Base-by-base conservation (phyloP, 23 tunicate species). In the Trididemnum clinides region DNA sequence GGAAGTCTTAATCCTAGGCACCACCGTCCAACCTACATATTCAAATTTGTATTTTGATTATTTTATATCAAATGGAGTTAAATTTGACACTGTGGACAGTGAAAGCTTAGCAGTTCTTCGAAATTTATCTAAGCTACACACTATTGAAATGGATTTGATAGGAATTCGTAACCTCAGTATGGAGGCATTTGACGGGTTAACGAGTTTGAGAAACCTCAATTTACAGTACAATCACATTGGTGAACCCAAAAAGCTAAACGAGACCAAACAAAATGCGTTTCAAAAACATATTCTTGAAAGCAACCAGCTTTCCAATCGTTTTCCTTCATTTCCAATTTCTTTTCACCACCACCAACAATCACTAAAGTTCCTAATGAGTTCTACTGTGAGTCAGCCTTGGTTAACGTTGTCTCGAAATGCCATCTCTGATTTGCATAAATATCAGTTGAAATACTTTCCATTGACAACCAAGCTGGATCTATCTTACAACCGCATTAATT, bases 401-500 rank as follows among this genome's bases (percentile, higher is more conserved):
- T n/a, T n/a, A n/a, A n/a, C 12, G 10, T 15, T 44, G 54, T 59
- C 66, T 28, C 3, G 5, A 28, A 59, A 59, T 59, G 21, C 66
- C 20, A 59, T 59, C 3, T 19, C 66, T 4, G 66, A 59, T 59
- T 59, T 66, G 37, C 10, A 66, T 5, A 4, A 6, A 4, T 32
- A 3, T 32, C 12, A 20, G 7, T 31, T 66, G 37, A 66, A 66
- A 66, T 66, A 66, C 22, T 66, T 66, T 19, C 30, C 25, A 7
- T 29, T 29, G 30, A 37, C 75, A 3, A 32, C 75, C n/a, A 3
- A 29, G 2, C 37, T 66, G 6, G 75, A 66, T 66, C n/a, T 66
- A 4, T 66, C 86, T 33, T 65, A 64, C 62, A 82, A 82, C 34
- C 64, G 7, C 1, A 82, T 82, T 12, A 65, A 82, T 26, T 82